Percentiles rank a stretch among this genome's conserved stretches.
Conservation (phyloP, 2,888 invertebrate genomes). For the Penaeus monodon region DNA sequence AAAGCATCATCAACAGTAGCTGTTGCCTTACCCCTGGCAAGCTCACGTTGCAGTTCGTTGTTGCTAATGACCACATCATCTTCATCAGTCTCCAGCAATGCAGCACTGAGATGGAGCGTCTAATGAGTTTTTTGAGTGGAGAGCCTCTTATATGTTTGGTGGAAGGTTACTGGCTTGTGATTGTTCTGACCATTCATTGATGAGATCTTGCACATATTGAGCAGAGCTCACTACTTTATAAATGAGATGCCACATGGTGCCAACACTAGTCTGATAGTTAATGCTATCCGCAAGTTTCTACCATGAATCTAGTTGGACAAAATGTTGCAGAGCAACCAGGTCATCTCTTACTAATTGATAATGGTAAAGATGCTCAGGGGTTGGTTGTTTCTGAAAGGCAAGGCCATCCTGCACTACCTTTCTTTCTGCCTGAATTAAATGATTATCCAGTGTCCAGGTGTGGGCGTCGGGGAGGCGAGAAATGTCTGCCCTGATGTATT, state of each 20-base stretch:
- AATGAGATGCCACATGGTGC: conserved; percentile 3
- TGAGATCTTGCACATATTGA: conserved; percentile 11
- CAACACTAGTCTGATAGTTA: conserved; percentile 11
- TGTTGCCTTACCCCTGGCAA: not conserved
- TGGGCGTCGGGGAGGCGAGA: not conserved
- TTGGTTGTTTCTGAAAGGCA: not conserved
- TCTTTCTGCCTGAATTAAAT: not conserved
- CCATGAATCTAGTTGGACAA: not conserved
- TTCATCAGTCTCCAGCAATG: not conserved
- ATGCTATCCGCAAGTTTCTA: conserved; percentile 6
- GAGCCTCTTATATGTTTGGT: too few relatives aligned
- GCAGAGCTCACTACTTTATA: not conserved
- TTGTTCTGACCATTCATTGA: too few relatives aligned
- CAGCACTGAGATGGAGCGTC: too few relatives aligned
- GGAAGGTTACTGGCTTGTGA: too few relatives aligned
- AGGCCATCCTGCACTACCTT: too few relatives aligned
- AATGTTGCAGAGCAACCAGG: not conserved
- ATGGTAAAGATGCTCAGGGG: not conserved
- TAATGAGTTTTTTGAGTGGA: too few relatives aligned
- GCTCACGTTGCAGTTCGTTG: not conserved
- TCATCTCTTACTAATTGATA: not conserved
- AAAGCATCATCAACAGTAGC: not conserved
- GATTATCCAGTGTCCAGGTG: not conserved
- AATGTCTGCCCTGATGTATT: not conserved
- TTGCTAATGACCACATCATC: not conserved